Conservation (phyloP, 2,113 vertebrate genomes). For the Platichthys flesus region DNA sequence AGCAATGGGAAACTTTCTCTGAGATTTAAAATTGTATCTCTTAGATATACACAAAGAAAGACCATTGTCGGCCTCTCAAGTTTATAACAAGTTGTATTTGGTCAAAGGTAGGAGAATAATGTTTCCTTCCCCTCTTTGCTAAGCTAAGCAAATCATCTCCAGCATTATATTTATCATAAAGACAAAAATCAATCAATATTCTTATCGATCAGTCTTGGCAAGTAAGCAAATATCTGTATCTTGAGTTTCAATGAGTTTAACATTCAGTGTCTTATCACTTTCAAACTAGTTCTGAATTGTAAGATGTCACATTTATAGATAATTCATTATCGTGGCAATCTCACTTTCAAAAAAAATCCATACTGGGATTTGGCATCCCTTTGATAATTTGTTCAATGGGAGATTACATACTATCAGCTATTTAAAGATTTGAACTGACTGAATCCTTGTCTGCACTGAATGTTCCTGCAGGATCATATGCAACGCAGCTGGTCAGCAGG, state of each 20-base stretch:
- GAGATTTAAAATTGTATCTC: too few relatives aligned
- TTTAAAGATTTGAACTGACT: neutral
- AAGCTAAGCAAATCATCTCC: neutral
- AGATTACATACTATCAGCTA: neutral
- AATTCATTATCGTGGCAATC: neutral
- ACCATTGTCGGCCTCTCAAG: too few relatives aligned
- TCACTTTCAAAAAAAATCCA: too few relatives aligned
- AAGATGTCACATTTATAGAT: neutral
- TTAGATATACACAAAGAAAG: too few relatives aligned
- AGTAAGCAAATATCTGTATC: too few relatives aligned
- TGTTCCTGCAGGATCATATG: neutral
- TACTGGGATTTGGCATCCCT: neutral
- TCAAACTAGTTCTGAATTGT: neutral
- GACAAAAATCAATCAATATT: too few relatives aligned
- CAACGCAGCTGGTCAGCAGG: constrained; percentile 54
- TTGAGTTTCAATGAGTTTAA: neutral
- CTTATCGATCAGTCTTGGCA: too few relatives aligned
- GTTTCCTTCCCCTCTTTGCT: neutral
- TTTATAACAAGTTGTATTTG: too few relatives aligned
- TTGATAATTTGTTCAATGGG: neutral
- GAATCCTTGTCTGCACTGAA: neutral
- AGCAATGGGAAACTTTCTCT: too few relatives aligned
- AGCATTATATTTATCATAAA: neutral
- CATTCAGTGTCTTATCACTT: neutral
- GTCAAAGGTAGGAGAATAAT: too few relatives aligned